These are phyloP conservation scores for Lasioglossum albipes DNA, from an alignment of 1,140 invertebrate genomes.

Conservation along the genomic window DNA sequence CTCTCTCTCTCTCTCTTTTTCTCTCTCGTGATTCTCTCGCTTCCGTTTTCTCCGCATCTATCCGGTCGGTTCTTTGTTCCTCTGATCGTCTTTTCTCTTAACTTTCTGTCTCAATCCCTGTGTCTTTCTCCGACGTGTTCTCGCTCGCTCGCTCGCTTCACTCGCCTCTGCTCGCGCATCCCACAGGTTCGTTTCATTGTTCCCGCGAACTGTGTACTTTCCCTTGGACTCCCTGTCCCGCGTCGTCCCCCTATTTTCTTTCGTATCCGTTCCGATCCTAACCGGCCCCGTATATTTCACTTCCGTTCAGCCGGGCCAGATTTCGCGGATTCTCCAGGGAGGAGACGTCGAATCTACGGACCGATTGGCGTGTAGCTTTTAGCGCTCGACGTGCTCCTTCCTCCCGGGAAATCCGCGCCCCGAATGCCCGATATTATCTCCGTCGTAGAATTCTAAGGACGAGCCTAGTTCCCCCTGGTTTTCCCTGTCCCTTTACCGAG, in stretches of 20 bases:
- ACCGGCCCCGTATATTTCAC: conserved; percentile 21
- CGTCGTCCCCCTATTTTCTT: conserved; percentile 6
- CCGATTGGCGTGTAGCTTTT: conserved; percentile 61
- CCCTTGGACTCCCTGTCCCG: not conserved
- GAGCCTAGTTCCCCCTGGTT: conserved; percentile 17
- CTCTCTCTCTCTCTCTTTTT: no score
- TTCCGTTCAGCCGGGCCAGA: conserved; percentile 27
- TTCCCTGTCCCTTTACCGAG: conserved; percentile 21
- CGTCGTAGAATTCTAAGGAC: conserved; percentile 53
- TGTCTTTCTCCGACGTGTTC: conserved; percentile 9
- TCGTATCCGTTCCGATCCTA: not conserved
- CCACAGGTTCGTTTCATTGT: conserved; percentile 13
- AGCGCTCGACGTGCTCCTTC: conserved; percentile 49
- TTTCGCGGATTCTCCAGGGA: conserved; percentile 57
- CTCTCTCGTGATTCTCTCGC: no score
- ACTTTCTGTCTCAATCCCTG: not conserved
- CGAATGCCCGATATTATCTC: conserved; percentile 64
- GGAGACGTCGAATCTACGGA: conserved; percentile 59
- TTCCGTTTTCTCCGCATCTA: conserved; percentile 26
- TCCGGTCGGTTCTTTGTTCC: conserved; percentile 31
- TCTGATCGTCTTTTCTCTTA: conserved; percentile 38
- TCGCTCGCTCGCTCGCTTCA: not conserved
- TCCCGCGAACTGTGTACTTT: conserved; percentile 21
- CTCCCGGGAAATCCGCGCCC: conserved; percentile 62
- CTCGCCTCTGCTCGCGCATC: no score